phyloP scores from a whole-genome alignment of 2,113 vertebrate species.

The Epinephelus fuscoguttatus region DNA sequence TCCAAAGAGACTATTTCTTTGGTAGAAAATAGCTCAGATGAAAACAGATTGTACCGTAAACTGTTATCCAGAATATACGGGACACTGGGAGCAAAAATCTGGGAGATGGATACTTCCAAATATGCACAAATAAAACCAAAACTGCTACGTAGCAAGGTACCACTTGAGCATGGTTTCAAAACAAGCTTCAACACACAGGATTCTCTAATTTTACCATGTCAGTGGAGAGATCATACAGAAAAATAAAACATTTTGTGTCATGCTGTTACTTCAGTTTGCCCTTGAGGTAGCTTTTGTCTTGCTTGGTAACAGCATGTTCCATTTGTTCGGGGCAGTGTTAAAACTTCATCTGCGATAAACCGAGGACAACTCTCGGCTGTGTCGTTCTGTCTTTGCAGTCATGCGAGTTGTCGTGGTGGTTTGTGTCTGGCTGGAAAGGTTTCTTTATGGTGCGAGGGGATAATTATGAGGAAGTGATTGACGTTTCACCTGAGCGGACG shows the following conservation, averaged over 20 bases:
- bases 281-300: conserved; percentile 34
- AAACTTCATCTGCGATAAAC: conserved; percentile 36
- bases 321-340: conserved; percentile 16
- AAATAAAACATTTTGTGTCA: not conserved
- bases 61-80: not conserved
- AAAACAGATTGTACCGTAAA: not conserved
- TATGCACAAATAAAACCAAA: not conserved
- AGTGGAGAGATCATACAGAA: not conserved
- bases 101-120: not conserved
- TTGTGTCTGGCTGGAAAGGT: conserved; percentile 17
- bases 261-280: conserved; percentile 10
- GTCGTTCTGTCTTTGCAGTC: not conserved
- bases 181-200: too few species aligned
- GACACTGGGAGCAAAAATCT: not conserved
- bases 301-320: conserved; percentile 23
- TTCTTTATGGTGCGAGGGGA: not conserved
- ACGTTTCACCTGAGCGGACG: conserved; percentile 51
- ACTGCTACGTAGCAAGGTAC: not conserved
- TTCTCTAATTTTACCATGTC: not conserved
- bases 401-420: not conserved
- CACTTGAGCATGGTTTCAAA: not conserved
- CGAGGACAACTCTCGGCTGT: conserved; percentile 18
- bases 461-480: conserved; percentile 67
- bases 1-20: too few species aligned
- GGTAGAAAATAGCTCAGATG: not conserved